Evolutionary conservation across 2,888 invertebrate species (phyloP), one percentile per base, ranked within the genome.

Genomic region (Leptinotarsa juncta): DNA sequence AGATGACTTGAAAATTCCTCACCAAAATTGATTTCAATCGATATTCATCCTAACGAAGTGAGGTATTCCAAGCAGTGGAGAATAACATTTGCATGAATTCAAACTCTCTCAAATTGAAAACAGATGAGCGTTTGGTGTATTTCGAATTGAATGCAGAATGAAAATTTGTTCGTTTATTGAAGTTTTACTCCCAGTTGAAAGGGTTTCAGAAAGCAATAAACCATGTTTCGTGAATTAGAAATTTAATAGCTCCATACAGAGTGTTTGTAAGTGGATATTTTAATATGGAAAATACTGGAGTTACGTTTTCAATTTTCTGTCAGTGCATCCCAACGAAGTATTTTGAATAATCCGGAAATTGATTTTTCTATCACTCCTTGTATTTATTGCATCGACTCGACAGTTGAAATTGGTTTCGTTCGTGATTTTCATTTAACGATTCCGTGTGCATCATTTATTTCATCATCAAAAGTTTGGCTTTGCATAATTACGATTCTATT

Each of bases 271-370:
- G 55, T 68, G 55, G 68, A n/a, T 42, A 55, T 68, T 68, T 57
- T n/a, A 32, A n/a, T 55, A 68, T 68, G n/a, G 68, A 68, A 55
- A 68, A 68, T 68, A 55, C 42, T 16, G 48, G 32, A 55, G 53
- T 73, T 73, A 55, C 55, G 55, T 75, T 75, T 72, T 60, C 72
- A 72, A 75, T 75, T 72, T 72, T 72, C 67, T 67, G 67, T 75
- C 70, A 72, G 48, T 72, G 72, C 72, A 14, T 72, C 26, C 15
- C 12, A 5, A 68, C 18, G 42, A 55, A 68, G 18, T 68, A 55
- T 68, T 68, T 53, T 55, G 68, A 55, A 68, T 68, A 55, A 68
- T 55, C 68, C 68, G 68, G 68, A 68, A 68, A 68, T 68, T 68
- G 55, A 68, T 55, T 68, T 68, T 68, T 68, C 42, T 55, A 68